Percentiles rank a stretch among this genome's conserved stretches.
Evolutionary conservation across 2,113 vertebrate species (phyloP).

Genomic region (Rhynchomys soricoides): DNA sequence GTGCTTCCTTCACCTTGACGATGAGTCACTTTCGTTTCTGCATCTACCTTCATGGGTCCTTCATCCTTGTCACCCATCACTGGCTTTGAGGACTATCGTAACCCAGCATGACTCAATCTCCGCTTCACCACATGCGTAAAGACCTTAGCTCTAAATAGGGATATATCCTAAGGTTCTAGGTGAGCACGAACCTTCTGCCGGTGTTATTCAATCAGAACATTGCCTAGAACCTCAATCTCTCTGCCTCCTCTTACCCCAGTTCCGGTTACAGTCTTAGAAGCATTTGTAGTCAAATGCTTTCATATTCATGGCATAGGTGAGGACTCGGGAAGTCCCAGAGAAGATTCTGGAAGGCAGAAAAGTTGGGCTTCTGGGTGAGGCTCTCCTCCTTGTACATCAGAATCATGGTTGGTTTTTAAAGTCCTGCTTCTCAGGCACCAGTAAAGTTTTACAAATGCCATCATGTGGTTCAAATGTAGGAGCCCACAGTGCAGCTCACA

Average conservation of each 20-base stretch:
- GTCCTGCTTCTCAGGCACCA: background rate
- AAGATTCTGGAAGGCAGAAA: background rate
- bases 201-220: background rate
- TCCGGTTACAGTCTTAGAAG: background rate
- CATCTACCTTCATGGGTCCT: background rate
- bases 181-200: background rate
- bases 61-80: background rate
- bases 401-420: background rate
- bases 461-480: rapidly evolving
- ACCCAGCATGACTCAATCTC: background rate
- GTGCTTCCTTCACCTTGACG: background rate
- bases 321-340: background rate
- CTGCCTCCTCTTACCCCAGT: background rate
- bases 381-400: rapidly evolving
- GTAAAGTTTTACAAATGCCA: background rate
- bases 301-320: background rate
- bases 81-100: too few relatives aligned
- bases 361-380: background rate
- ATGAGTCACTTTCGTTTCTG: background rate
- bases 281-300: background rate
- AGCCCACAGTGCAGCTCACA: rapidly evolving
- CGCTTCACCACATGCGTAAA: background rate
- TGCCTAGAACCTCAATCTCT: background rate
- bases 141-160: background rate
- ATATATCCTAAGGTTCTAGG: background rate